These are phyloP conservation scores for Volucella bombylans DNA, from an alignment of 2,888 invertebrate species.

Conservation along the genomic window DNA sequence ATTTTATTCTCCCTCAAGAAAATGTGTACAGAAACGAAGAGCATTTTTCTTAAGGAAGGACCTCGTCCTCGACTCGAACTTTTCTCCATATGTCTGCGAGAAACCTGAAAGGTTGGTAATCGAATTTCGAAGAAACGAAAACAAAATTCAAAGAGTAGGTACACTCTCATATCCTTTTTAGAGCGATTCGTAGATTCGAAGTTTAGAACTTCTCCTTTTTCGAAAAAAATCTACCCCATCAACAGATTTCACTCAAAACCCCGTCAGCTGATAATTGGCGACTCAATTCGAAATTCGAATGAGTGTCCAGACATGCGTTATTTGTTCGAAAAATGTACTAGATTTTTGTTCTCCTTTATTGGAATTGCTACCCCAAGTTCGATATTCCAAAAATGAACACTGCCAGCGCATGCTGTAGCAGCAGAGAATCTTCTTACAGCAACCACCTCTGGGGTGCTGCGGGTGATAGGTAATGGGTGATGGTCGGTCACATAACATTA, in stretches of 20 bases:
- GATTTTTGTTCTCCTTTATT: slow-evolving; percentile 8
- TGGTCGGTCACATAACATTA: slow-evolving; percentile 13
- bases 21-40: too few relatives aligned
- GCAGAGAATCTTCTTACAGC: slow-evolving; percentile 29
- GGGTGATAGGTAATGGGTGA: not conserved
- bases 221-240: not conserved
- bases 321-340: slow-evolving; percentile 30
- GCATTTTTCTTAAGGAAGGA: too few relatives aligned
- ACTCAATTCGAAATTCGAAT: slow-evolving; percentile 41
- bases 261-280: not conserved
- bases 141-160: too few relatives aligned
- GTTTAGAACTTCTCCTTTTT: not conserved
- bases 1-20: too few relatives aligned
- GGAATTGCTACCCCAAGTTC: slow-evolving; percentile 15
- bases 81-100: too few relatives aligned
- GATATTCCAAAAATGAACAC: slow-evolving; percentile 59
- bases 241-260: not conserved
- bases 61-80: too few relatives aligned
- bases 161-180: too few relatives aligned
- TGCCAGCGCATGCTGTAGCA: slow-evolving; percentile 17
- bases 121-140: too few relatives aligned
- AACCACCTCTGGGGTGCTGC: not conserved
- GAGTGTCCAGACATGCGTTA: slow-evolving; percentile 34
- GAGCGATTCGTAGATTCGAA: too few relatives aligned
- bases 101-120: too few relatives aligned